Conservation (phyloP, 2,888 invertebrate genomes). For the Lochmaea capreae region DNA sequence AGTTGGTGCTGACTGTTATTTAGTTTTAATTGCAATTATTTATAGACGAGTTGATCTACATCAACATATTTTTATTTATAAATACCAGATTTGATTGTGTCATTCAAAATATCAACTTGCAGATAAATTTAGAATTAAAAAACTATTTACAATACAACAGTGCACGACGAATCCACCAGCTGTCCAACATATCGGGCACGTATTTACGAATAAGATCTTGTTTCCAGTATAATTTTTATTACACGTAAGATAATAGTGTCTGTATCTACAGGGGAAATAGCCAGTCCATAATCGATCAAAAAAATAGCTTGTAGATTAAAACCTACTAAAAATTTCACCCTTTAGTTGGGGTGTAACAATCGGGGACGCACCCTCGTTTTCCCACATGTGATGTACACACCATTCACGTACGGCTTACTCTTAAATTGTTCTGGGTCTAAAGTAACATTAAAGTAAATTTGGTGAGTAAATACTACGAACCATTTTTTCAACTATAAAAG, state of each 20-base stretch:
- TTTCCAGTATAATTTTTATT: conserved; percentile 1
- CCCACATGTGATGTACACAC: conserved; percentile 30
- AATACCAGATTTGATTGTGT: background rate
- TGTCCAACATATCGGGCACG: too few relatives aligned
- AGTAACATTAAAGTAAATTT: conserved; percentile 15
- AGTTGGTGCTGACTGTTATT: background rate
- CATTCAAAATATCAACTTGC: background rate
- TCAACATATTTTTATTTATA: background rate
- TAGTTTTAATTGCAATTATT: background rate
- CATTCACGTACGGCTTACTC: conserved; percentile 7
- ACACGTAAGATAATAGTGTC: conserved; percentile 3
- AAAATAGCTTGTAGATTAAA: conserved; percentile 27
- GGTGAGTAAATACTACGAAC: background rate
- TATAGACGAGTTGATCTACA: background rate
- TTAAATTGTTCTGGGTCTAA: conserved; percentile 15
- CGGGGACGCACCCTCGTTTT: conserved; percentile 33
- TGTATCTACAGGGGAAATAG: conserved; percentile 2
- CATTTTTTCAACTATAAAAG: conserved; percentile 3
- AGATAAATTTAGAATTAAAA: background rate
- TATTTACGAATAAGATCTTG: too few relatives aligned
- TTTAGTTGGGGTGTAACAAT: conserved; percentile 20
- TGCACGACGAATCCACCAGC: background rate
- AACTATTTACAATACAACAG: background rate
- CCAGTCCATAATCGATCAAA: conserved; percentile 13
- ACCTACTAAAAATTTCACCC: conserved; percentile 35